Base-by-base conservation (phyloP, 2,888 invertebrate genomes). In the Hartigia nigra region DNA sequence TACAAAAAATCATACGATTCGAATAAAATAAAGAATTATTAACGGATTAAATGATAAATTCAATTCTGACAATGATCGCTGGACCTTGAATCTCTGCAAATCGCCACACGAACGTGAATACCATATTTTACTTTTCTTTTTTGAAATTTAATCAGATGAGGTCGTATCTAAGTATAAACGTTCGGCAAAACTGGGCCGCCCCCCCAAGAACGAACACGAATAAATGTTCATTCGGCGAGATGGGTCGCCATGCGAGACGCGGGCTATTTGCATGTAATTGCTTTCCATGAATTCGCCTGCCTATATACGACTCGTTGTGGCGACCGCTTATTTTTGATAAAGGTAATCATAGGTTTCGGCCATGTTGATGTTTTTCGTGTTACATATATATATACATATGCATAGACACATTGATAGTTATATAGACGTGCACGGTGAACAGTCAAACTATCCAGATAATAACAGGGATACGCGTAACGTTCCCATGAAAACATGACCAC, bases 261-360 rank as follows among this genome's bases (percentile, higher is more conserved):
- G 81, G 84, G 81, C 87, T n/a, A 90, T 89, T 90, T 89, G 88
- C 89, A 90, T 89, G 89, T 89, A 90, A 90, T 89, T 88, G 89
- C 88, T 87, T 90, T 89, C 90, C 88, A 82, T 87, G 89, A 89
- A 90, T 87, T 86, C 84, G 75, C 77, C 77, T 55, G 55, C 55
- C 55, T 55, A 55, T 55, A 55, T 55, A 55, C 55, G 55, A 55
- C 55, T 55, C 55, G 55, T 55, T 55, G 55, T 55, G 55, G 55
- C 55, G 55, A 55, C 55, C 55, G 23, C 23, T 55, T 55, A 55
- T 55, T 55, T 55, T 55, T 55, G 55, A 89, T 89, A 89, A 88
- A 88, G 86, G 85, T 88, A 88, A 89, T 89, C 89, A 87, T 84
- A 85, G 89, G 89, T 85, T 87, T 87, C 34, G 37, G 39, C 70